Percentiles rank a stretch among this genome's conserved stretches.
Conservation (phyloP, 2,888 invertebrate species). For the Caradrina clavipalpis region DNA sequence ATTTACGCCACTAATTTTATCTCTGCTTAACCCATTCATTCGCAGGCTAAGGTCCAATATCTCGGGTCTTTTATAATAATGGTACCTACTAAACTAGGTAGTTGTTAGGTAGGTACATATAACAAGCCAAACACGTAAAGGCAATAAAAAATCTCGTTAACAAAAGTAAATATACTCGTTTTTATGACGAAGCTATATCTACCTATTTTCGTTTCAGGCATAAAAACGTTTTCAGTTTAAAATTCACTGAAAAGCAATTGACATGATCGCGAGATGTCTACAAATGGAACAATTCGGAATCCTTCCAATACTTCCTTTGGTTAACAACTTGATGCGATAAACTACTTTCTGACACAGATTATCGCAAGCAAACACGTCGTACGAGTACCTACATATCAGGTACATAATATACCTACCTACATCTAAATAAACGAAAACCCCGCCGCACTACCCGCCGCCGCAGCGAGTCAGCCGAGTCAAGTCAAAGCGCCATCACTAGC, state of each 20-base stretch:
- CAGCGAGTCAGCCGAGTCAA: slow-evolving; percentile 19
- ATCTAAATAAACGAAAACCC: slow-evolving; percentile 28
- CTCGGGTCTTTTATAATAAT: too few relatives aligned
- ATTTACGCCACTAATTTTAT: too few relatives aligned
- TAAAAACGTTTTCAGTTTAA: slow-evolving; percentile 20
- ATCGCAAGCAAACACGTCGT: slow-evolving; percentile 36
- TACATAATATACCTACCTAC: slow-evolving; percentile 35
- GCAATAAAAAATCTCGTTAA: slow-evolving; percentile 27
- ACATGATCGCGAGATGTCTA: background rate
- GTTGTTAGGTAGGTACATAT: background rate
- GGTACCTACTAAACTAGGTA: background rate
- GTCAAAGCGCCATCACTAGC: slow-evolving; percentile 28
- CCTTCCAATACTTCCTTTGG: slow-evolving; percentile 28
- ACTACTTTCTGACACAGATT: slow-evolving; percentile 32
- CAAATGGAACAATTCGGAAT: slow-evolving; percentile 24
- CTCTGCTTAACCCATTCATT: too few relatives aligned
- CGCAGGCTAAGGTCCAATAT: too few relatives aligned
- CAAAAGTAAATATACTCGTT: background rate
- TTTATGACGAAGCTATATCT: slow-evolving; percentile 11
- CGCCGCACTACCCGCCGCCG: slow-evolving; percentile 16
- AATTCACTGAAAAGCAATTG: background rate
- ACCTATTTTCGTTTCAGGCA: slow-evolving; percentile 31
- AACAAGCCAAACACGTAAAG: slow-evolving; percentile 6
- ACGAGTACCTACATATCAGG: slow-evolving; percentile 34
- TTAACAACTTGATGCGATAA: slow-evolving; percentile 38